A percentile compares a stretch with the other conserved stretches of the same genome.
These are phyloP conservation scores for Paratilapia polleni DNA, from an alignment of 2,113 vertebrate species.

Conservation along the genomic window DNA sequence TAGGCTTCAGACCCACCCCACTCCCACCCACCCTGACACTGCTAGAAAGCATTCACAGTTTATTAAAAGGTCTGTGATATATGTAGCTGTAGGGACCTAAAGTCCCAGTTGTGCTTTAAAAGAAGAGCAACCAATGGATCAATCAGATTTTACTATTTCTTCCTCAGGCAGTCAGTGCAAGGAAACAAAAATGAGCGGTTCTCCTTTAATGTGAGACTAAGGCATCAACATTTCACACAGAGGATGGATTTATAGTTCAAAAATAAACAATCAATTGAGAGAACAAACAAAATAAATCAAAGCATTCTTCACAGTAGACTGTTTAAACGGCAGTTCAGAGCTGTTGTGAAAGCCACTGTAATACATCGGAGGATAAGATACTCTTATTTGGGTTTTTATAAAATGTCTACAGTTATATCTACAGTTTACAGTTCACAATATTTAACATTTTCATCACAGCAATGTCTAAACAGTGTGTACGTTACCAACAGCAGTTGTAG, in stretches of 20 bases:
- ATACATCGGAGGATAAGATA: neutral
- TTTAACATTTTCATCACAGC: neutral
- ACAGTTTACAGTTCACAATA: neutral
- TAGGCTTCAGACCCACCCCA: neutral
- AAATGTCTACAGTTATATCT: neutral
- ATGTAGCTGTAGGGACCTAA: neutral
- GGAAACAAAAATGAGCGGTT: neutral
- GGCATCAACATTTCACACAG: slow-evolving; percentile 2
- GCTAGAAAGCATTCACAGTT: neutral
- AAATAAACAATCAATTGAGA: slow-evolving; percentile 3
- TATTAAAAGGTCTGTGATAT: neutral
- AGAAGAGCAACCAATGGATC: neutral
- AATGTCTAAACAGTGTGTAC: neutral
- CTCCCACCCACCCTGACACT: neutral
- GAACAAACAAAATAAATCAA: slow-evolving; percentile 2
- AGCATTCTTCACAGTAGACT: neutral
- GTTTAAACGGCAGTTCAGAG: slow-evolving; percentile 4
- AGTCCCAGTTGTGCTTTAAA: slow-evolving; percentile 1
- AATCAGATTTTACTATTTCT: slow-evolving; percentile 6
- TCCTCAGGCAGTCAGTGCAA: neutral
- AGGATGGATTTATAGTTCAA: neutral
- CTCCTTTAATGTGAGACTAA: neutral
- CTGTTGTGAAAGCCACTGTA: neutral
- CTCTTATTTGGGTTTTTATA: neutral
- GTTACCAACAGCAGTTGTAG: neutral